A percentile compares a stretch with the other conserved stretches of the same genome.
Evolutionary conservation across 2,797 vertebrate genomes (phyloP).

Genomic region (Poeciliopsis turneri): DNA sequence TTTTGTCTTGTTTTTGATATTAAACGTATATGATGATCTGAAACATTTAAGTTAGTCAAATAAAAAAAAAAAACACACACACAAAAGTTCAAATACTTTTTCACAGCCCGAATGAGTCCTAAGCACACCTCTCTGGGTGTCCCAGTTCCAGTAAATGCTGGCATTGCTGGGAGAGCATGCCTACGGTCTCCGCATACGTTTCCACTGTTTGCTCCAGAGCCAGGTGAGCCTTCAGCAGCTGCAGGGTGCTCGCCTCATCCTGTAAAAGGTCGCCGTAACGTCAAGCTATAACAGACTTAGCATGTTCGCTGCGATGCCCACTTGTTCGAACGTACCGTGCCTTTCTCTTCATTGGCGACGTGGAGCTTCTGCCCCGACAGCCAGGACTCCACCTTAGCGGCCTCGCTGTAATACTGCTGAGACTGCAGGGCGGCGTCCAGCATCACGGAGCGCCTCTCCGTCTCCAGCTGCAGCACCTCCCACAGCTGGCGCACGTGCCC

Average conservation of each 20-base stretch:
- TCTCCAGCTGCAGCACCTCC: conserved; percentile 86
- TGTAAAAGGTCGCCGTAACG: conserved; percentile 47
- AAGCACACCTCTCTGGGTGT: conserved; percentile 89
- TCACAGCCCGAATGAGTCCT: neutral
- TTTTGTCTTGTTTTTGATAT: neutral
- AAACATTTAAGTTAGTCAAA: neutral
- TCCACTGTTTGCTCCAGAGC: conserved; percentile 92
- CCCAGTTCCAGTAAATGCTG: conserved; percentile 86
- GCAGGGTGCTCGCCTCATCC: conserved; percentile 90
- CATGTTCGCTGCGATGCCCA: neutral
- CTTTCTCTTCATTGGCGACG: conserved; percentile 91
- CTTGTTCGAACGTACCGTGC: conserved; percentile 76
- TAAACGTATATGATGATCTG: neutral
- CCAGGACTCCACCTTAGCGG: conserved; percentile 91
- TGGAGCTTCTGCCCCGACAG: conserved; percentile 93
- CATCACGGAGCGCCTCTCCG: conserved; percentile 83
- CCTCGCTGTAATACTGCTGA: conserved; percentile 91
- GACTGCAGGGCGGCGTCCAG: conserved; percentile 84
- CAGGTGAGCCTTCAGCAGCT: conserved; percentile 90
- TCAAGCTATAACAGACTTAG: neutral
- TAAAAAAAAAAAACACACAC: neutral
- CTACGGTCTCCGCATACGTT: conserved; percentile 89
- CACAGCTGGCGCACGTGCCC: conserved; percentile 85
- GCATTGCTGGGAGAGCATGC: conserved; percentile 89
- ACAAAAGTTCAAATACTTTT: neutral